phyloP scores from a whole-genome alignment of 2,113 vertebrate genomes.

The Anarhynchus alexandrinus region DNA sequence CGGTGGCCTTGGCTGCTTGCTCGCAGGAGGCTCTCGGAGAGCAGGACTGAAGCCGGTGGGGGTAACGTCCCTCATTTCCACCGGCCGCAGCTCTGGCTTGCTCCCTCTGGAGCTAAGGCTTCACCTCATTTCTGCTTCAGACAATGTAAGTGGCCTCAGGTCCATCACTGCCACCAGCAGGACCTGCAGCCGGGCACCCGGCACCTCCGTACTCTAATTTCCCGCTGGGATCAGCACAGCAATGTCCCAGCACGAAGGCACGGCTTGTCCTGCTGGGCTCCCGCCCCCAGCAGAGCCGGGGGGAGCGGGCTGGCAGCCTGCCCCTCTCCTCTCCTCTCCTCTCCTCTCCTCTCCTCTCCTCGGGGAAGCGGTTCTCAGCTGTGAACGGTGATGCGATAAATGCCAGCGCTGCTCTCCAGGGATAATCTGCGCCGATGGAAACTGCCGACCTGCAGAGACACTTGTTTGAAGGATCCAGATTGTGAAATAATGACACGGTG shows the following conservation, averaged over 20 bases:
- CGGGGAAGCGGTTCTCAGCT: no score
- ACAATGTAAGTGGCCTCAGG: not conserved
- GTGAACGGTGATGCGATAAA: no score
- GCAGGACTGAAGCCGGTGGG: not conserved
- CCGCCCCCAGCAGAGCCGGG: no score
- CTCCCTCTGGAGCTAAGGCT: not conserved
- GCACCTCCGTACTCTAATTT: not conserved
- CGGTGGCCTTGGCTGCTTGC: not conserved
- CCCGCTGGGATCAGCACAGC: not conserved
- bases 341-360: no score
- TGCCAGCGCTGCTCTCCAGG: not conserved
- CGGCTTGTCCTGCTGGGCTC: no score
- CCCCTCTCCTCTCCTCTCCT: no score
- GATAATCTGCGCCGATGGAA: not conserved
- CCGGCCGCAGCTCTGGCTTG: fast-evolving
- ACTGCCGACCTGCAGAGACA: not conserved
- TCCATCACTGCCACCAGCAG: fast-evolving
- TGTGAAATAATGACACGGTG: not conserved
- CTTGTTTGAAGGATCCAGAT: not conserved
- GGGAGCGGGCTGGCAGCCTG: no score
- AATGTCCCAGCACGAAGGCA: no score
- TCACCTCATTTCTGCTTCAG: not conserved
- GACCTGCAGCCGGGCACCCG: not conserved
- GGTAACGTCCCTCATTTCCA: not conserved
- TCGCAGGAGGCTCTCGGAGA: not conserved